phyloP scores from a whole-genome alignment of 2,113 vertebrate genomes.

The Cyphomyrus plagiostoma region DNA sequence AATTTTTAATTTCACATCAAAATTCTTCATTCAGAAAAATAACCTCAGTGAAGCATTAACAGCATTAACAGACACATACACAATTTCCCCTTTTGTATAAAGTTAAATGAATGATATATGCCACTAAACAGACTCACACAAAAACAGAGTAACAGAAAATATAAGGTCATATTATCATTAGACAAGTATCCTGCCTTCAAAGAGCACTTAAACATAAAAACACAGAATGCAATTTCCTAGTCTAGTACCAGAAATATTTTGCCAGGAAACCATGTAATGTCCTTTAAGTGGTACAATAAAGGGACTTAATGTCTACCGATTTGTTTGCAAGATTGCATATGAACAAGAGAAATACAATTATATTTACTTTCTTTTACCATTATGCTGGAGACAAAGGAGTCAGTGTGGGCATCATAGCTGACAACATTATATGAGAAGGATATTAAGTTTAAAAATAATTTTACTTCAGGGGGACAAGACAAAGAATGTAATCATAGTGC shows the following conservation, averaged over 20 bases:
- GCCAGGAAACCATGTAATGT: neutral
- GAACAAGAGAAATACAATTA: neutral
- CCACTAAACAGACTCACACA: neutral
- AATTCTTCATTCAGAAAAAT: neutral
- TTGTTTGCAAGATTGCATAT: neutral
- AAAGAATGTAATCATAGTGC: neutral
- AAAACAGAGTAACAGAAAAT: neutral
- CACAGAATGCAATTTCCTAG: neutral
- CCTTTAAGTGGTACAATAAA: neutral
- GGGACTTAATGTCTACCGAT: neutral
- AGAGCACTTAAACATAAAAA: neutral
- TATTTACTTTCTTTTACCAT: neutral
- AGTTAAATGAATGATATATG: neutral
- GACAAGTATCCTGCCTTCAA: neutral
- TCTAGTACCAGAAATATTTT: neutral
- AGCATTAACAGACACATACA: neutral
- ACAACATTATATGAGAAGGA: neutral
- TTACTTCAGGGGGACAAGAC: neutral
- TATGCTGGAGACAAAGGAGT: neutral
- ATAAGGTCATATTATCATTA: neutral
- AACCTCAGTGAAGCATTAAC: neutral
- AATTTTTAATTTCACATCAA: neutral
- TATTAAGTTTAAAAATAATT: neutral
- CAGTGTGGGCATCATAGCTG: neutral
- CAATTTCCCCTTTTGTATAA: neutral